These are phyloP conservation scores for Triops longicaudatus DNA, from an alignment of 1,140 invertebrate genomes.

Conservation along the genomic window DNA sequence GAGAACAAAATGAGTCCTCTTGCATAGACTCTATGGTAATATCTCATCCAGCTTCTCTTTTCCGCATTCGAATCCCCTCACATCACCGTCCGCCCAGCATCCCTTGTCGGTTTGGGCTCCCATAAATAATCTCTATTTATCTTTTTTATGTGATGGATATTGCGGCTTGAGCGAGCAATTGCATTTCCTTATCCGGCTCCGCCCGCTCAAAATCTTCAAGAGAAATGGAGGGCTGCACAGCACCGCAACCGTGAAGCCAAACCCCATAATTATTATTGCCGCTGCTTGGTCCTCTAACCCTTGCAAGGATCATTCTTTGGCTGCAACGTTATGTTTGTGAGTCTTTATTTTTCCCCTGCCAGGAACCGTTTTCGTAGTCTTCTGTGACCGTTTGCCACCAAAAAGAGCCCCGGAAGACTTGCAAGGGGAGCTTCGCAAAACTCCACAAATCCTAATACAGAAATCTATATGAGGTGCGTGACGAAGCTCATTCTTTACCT, in stretches of 20 bases:
- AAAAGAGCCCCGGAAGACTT: not conserved
- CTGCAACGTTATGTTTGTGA: too few species aligned
- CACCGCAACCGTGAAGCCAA: not conserved
- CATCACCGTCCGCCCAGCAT: not conserved
- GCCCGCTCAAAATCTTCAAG: not conserved
- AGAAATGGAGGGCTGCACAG: not conserved
- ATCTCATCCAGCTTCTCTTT: not conserved
- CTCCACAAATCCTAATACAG: not conserved
- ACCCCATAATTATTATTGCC: conserved; percentile 1
- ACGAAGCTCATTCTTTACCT: conserved; percentile 12
- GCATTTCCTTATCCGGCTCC: conserved; percentile 5
- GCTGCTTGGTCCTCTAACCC: not conserved
- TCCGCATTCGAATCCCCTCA: not conserved
- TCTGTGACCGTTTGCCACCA: not conserved
- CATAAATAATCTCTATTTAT: conserved; percentile 16
- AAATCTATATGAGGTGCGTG: not conserved
- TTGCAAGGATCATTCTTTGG: not conserved
- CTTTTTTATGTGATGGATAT: conserved; percentile 15
- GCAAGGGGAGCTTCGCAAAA: not conserved
- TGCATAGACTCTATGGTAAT: not conserved
- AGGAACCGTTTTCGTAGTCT: too few species aligned
- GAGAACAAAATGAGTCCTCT: not conserved
- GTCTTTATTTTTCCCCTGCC: too few species aligned
- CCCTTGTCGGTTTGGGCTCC: conserved; percentile 13
- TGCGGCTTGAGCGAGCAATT: conserved; percentile 14